Percentiles rank a stretch among this genome's conserved stretches.
These are phyloP conservation scores for Tethya wilhelma DNA, from an alignment of 37 sponge, comb jelly and placozoan species.

Conservation along the genomic window DNA sequence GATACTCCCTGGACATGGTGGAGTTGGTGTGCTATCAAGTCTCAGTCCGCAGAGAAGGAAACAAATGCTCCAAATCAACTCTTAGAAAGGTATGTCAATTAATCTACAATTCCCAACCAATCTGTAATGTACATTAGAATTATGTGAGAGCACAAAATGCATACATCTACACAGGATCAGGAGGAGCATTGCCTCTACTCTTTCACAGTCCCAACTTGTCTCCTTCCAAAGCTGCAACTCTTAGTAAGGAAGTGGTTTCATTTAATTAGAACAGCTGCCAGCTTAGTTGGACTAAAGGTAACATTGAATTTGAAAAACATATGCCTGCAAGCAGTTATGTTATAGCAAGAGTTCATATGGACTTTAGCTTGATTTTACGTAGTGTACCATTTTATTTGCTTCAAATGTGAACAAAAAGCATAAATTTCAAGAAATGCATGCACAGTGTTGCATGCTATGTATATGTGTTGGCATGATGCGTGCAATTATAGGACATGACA, in stretches of 20 bases:
- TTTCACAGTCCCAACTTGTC: conserved; percentile 17
- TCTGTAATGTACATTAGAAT: not conserved
- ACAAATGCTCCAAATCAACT: not conserved
- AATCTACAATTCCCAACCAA: not conserved
- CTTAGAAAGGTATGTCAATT: not conserved
- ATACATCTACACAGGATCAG: not conserved
- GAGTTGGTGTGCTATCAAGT: conserved; percentile 9
- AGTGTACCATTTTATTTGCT: too few relatives aligned
- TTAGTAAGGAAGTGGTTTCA: conserved; percentile 4
- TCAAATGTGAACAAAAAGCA: too few relatives aligned
- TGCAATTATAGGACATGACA: too few relatives aligned
- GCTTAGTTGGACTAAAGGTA: too few relatives aligned
- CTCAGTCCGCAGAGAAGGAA: not conserved
- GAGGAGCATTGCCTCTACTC: conserved; percentile 19
- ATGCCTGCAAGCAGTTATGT: not conserved
- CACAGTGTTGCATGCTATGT: too few relatives aligned
- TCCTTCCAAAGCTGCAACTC: not conserved
- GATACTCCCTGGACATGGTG: conserved; percentile 17
- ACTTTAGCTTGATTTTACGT: too few relatives aligned
- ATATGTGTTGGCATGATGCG: too few relatives aligned
- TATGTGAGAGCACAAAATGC: not conserved
- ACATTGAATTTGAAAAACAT: not conserved
- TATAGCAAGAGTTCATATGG: not conserved
- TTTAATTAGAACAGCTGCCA: too few relatives aligned
- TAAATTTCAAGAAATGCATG: too few relatives aligned